Evolutionary conservation across 2,888 invertebrate genomes (phyloP).

Genomic region (Erebia palarica): DNA sequence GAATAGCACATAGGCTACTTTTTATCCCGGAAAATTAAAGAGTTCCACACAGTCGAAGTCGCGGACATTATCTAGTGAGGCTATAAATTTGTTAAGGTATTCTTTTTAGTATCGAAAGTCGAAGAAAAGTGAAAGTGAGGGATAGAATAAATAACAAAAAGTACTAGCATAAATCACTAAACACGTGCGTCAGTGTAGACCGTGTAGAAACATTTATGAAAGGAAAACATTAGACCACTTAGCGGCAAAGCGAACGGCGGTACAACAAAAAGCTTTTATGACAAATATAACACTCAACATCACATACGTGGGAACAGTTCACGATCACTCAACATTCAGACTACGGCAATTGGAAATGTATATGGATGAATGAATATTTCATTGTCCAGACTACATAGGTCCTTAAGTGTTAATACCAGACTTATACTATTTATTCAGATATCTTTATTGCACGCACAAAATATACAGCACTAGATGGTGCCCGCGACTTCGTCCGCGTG

Average conservation of each 20-base stretch:
- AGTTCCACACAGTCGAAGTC: too few species aligned
- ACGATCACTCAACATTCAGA: not conserved
- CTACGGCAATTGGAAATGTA: not conserved
- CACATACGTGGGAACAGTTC: constrained; percentile 7
- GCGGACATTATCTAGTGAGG: too few species aligned
- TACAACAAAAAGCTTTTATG: constrained; percentile 38
- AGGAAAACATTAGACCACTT: constrained; percentile 35
- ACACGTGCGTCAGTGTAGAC: not conserved
- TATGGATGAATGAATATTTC: not conserved
- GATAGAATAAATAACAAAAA: not conserved
- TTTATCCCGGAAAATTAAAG: too few species aligned
- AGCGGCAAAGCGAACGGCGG: constrained; percentile 26
- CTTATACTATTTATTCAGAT: too few species aligned
- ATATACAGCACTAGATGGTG: too few species aligned
- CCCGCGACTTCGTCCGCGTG: too few species aligned
- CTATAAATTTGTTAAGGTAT: too few species aligned
- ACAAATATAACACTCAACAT: constrained; percentile 19
- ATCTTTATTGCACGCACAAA: too few species aligned
- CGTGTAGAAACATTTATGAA: constrained; percentile 11
- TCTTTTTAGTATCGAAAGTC: too few species aligned
- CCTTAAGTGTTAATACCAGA: too few species aligned
- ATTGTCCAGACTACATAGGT: too few species aligned
- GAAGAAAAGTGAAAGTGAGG: not conserved
- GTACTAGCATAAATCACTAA: not conserved
- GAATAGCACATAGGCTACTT: too few species aligned